phyloP scores from a whole-genome alignment of 2,888 invertebrate genomes.

The Dendrolimus pini region DNA sequence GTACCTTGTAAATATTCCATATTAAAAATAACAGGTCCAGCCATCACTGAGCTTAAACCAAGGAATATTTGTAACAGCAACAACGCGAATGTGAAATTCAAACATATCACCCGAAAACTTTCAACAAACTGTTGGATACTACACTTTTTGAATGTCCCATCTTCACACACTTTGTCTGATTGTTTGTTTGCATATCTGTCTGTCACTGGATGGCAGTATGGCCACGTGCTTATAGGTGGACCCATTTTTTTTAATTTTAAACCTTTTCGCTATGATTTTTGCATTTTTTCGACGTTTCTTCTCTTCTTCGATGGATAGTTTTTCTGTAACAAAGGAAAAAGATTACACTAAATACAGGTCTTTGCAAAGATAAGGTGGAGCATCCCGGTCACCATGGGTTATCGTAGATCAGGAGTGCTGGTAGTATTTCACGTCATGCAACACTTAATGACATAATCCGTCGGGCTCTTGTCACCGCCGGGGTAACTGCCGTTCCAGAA shows the following conservation, averaged over 20 bases:
- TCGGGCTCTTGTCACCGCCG: no score
- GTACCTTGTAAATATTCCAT: conserved; percentile 68
- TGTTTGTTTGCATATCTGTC: conserved; percentile 14
- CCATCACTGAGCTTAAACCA: conserved; percentile 41
- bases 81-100: conserved; percentile 48
- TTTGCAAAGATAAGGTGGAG: no score
- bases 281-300: conserved; percentile 24
- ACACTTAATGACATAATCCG: no score
- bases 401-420: no score
- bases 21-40: conserved; percentile 58
- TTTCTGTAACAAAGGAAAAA: conserved; percentile 40
- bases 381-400: no score
- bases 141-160: conserved; percentile 31
- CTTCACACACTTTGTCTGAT: conserved; percentile 26
- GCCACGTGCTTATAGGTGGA: conserved; percentile 55
- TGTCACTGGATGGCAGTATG: conserved; percentile 32
- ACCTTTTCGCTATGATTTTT: conserved; percentile 30
- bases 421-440: no score
- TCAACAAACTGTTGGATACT: conserved; percentile 29
- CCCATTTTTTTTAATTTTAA: conserved; percentile 44
- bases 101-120: conserved; percentile 40
- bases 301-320: conserved; percentile 4
- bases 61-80: conserved; percentile 49
- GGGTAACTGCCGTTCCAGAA: no score
- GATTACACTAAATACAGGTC: not conserved